These are phyloP conservation scores for Burhinus bistriatus DNA, from an alignment of 2,113 vertebrate genomes.

Conservation along the genomic window DNA sequence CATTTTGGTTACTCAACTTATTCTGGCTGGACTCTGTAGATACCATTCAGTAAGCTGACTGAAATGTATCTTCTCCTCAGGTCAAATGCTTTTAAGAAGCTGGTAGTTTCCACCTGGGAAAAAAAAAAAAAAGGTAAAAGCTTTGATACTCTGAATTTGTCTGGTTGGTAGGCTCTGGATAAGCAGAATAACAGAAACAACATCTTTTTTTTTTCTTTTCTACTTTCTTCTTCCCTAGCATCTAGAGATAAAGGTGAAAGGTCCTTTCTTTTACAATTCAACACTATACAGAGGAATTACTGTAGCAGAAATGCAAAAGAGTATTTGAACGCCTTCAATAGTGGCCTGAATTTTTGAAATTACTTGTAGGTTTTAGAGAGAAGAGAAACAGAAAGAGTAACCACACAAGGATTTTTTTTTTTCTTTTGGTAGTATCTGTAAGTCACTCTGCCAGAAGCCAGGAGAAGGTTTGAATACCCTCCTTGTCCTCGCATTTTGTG, in stretches of 20 bases:
- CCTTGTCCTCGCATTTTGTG: background rate
- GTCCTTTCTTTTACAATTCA: background rate
- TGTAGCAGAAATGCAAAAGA: background rate
- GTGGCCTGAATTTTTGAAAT: background rate
- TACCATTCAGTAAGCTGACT: conserved; percentile 9
- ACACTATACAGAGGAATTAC: background rate
- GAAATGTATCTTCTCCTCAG: conserved; percentile 45
- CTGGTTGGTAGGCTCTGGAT: conserved; percentile 3
- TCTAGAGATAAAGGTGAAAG: background rate
- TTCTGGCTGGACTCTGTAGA: conserved; percentile 16
- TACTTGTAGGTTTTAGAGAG: background rate
- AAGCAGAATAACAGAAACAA: background rate
- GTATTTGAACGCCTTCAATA: background rate
- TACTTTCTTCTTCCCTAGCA: background rate
- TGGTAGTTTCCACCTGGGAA: background rate
- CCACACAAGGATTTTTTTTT: background rate
- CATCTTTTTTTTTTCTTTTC: background rate
- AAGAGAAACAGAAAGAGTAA: background rate
- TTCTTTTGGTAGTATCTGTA: background rate
- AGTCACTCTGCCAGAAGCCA: background rate
- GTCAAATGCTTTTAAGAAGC: conserved; percentile 50
- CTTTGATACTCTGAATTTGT: conserved; percentile 18
- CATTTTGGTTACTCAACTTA: conserved; percentile 25
- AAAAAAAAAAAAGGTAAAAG: background rate
- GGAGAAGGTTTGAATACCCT: background rate